Conservation (phyloP, 2,797 vertebrate species). For the Thripadectes ignobilis region DNA sequence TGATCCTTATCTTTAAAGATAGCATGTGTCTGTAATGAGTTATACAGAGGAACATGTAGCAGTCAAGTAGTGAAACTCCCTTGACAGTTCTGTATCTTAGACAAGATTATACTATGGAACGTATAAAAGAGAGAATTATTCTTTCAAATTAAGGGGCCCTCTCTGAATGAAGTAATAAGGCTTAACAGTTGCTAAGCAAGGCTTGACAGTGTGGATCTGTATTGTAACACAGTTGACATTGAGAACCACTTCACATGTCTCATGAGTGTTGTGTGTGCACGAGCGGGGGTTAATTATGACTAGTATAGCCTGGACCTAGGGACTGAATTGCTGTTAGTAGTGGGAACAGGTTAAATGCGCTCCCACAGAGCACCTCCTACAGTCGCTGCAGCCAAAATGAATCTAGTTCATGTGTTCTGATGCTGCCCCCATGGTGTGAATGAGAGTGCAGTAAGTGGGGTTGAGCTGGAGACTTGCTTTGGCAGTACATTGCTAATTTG, state of each 20-base stretch:
- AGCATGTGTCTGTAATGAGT: background rate
- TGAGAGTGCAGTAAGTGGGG: background rate
- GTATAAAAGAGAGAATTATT: background rate
- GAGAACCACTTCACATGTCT: background rate
- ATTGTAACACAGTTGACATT: background rate
- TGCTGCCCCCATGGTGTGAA: background rate
- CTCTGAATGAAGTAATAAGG: background rate
- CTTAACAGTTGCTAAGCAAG: background rate
- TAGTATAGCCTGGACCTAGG: background rate
- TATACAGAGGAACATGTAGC: background rate
- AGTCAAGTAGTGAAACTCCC: background rate
- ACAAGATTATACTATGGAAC: background rate
- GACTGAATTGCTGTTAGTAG: background rate
- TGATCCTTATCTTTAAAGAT: background rate
- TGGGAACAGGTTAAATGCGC: background rate
- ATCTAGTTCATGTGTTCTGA: background rate
- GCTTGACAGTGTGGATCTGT: background rate
- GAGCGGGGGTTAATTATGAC: fast-evolving
- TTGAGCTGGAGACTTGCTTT: background rate
- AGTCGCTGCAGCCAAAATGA: background rate
- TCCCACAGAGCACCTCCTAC: background rate
- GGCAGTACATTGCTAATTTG: background rate
- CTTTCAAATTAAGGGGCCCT: background rate
- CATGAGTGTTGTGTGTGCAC: background rate
- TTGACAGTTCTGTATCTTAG: background rate